Conservation (phyloP, 2,797 vertebrate species). For the Sebastes taczanowskii region DNA sequence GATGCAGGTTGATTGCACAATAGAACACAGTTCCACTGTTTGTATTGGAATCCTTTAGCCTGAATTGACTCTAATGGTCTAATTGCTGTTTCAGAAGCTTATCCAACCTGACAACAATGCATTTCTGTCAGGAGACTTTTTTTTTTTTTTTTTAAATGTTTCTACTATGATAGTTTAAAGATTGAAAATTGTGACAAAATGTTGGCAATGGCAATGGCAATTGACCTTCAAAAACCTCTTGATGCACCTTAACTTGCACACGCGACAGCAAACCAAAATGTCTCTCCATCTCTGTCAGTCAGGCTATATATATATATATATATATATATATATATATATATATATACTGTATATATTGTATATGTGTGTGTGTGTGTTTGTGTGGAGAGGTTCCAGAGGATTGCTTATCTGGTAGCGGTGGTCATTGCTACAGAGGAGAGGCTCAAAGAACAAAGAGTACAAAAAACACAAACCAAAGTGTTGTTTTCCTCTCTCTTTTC, state of each 20-base stretch:
- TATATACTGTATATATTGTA: neutral
- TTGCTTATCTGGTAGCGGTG: conserved; percentile 44
- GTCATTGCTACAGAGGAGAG: conserved; percentile 28
- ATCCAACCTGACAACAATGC: neutral
- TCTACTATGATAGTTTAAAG: neutral
- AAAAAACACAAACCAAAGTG: neutral
- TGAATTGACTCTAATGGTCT: neutral
- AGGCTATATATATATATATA: neutral
- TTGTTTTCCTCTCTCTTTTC: conserved; percentile 28
- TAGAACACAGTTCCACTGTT: neutral
- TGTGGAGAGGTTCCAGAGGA: neutral
- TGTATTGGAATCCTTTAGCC: neutral
- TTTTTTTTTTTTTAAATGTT: neutral
- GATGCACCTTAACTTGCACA: neutral
- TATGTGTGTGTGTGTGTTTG: neutral
- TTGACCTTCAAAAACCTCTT: conserved; percentile 38
- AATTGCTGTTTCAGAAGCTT: neutral
- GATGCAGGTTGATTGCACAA: conserved; percentile 30
- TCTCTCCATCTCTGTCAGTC: conserved; percentile 26
- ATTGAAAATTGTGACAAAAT: neutral
- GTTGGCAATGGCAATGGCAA: neutral
- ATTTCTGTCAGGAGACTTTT: neutral
- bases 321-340: neutral
- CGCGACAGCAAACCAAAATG: neutral
- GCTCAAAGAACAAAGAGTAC: conserved; percentile 38